Percentiles rank a stretch among this genome's conserved stretches.
Evolutionary conservation across 1,140 invertebrate species (phyloP).

Genomic region (Aethina tumida): DNA sequence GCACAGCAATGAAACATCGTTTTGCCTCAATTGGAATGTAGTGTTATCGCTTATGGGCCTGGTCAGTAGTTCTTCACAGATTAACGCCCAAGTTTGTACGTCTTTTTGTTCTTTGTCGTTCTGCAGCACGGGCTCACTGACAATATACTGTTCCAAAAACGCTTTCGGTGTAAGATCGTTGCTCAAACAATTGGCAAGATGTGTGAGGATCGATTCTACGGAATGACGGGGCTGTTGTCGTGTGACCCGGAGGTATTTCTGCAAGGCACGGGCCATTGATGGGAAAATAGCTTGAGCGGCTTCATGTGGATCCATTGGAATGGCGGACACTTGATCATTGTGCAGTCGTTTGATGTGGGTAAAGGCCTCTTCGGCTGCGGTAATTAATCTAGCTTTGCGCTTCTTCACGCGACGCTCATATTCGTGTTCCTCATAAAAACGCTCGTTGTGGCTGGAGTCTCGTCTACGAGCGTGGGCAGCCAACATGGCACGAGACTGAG

Average conservation of each 20-base stretch:
- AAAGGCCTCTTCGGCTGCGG: slow-evolving; percentile 93
- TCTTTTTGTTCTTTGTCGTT: slow-evolving; percentile 67
- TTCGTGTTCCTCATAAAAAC: slow-evolving; percentile 96
- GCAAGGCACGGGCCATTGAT: slow-evolving; percentile 86
- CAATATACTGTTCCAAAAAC: slow-evolving; percentile 83
- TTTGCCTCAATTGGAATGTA: slow-evolving; percentile 86
- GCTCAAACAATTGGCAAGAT: slow-evolving; percentile 81
- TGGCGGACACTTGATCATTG: slow-evolving; percentile 50
- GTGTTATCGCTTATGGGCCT: slow-evolving; percentile 70
- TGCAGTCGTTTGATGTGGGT: slow-evolving; percentile 84
- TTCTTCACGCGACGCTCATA: slow-evolving; percentile 90
- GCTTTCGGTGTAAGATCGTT: slow-evolving; percentile 89
- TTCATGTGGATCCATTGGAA: slow-evolving; percentile 85
- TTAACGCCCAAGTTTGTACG: slow-evolving; percentile 84
- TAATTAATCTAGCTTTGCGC: slow-evolving; percentile 75
- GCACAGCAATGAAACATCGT: slow-evolving; percentile 86
- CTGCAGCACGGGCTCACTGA: slow-evolving; percentile 65
- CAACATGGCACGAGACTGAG: slow-evolving; percentile 54
- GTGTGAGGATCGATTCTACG: slow-evolving; percentile 78
- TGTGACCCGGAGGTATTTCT: slow-evolving; percentile 93
- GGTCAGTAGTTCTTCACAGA: slow-evolving; percentile 83
- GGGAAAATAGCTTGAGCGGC: slow-evolving; percentile 96
- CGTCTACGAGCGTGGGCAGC: slow-evolving; percentile 61
- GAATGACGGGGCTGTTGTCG: slow-evolving; percentile 91
- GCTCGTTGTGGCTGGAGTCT: slow-evolving; percentile 86